These are phyloP conservation scores for Volucella bombylans DNA, from an alignment of 2,888 invertebrate genomes.

Conservation along the genomic window DNA sequence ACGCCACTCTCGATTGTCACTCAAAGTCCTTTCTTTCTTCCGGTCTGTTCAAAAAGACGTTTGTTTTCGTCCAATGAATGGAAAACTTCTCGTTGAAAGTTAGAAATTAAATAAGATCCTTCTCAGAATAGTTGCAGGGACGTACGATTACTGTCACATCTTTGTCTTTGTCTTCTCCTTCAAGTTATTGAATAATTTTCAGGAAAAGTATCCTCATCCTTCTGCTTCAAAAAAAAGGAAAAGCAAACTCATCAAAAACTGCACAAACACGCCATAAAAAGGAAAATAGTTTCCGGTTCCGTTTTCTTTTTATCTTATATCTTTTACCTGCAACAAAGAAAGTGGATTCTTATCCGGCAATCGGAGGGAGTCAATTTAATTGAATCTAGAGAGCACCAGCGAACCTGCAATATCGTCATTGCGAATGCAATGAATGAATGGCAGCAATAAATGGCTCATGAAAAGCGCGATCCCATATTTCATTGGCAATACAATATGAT, in stretches of 20 bases:
- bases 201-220: background rate
- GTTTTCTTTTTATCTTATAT: background rate
- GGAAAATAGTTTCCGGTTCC: background rate
- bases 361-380: constrained; percentile 30
- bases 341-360: constrained; percentile 16
- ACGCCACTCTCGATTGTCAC: too few relatives aligned
- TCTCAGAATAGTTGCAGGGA: constrained; percentile 13
- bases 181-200: background rate
- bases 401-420: background rate
- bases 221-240: background rate
- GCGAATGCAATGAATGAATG: constrained; percentile 26
- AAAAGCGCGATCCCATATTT: constrained; percentile 48
- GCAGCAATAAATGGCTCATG: constrained; percentile 55
- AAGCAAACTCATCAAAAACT: constrained; percentile 32
- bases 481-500: constrained; percentile 55
- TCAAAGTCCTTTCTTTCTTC: too few relatives aligned
- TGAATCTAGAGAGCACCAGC: background rate
- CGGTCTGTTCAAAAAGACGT: background rate
- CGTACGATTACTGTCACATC: background rate
- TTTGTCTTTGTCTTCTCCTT: background rate
- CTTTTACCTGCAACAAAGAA: background rate
- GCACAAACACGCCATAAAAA: constrained; percentile 30
- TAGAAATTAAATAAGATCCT: constrained; percentile 20
- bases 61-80: background rate
- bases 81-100: constrained; percentile 13